phyloP scores from a whole-genome alignment of 2,113 vertebrate genomes.

The Protobothrops mucrosquamatus region DNA sequence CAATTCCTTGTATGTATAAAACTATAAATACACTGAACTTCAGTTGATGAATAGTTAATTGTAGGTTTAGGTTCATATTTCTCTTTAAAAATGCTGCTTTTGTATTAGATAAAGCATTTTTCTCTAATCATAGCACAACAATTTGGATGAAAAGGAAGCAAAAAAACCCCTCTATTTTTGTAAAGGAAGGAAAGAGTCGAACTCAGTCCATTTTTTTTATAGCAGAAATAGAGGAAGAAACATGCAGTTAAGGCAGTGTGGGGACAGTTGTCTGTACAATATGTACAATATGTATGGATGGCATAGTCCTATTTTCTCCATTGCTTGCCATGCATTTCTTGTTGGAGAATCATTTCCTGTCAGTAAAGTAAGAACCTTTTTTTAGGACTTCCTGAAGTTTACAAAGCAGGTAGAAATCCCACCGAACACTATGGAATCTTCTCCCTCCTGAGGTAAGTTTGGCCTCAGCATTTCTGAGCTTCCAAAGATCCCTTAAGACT shows the following conservation, averaged over 20 bases:
- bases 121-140: not conserved
- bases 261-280: not conserved
- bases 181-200: not conserved
- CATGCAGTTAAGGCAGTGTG: not conserved
- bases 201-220: not conserved
- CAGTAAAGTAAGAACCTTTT: not conserved
- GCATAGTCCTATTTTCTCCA: not conserved
- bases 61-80: not conserved
- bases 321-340: not conserved
- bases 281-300: too few relatives aligned
- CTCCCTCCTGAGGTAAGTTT: not conserved
- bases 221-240: not conserved
- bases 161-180: not conserved
- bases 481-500: not conserved
- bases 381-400: not conserved
- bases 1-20: not conserved
- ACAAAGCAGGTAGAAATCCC: not conserved
- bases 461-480: not conserved
- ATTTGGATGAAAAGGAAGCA: not conserved
- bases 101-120: not conserved
- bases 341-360: not conserved
- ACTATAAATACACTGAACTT: not conserved
- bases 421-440: not conserved
- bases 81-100: not conserved
- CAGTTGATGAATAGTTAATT: not conserved